phyloP scores from a whole-genome alignment of 2,113 vertebrate genomes.

The Barnardius zonarius region DNA sequence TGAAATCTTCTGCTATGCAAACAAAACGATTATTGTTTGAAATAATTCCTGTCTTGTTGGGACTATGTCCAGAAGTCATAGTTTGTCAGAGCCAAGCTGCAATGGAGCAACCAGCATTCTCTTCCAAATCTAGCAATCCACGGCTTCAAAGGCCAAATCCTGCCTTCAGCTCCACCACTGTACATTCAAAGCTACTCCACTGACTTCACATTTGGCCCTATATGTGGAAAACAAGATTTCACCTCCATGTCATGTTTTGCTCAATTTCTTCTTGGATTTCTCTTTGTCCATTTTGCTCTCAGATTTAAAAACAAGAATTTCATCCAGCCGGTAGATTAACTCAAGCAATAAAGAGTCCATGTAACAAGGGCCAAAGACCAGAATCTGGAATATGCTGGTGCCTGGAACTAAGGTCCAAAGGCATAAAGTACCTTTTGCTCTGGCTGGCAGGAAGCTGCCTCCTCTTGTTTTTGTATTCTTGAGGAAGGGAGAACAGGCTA shows the following conservation, averaged over 20 bases:
- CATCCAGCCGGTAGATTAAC: neutral
- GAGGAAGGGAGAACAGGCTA: neutral
- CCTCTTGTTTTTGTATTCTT: neutral
- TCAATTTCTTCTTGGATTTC: constrained; percentile 31
- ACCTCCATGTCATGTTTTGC: constrained; percentile 11
- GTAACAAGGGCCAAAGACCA: neutral
- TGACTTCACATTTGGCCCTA: constrained; percentile 60
- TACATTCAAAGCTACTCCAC: neutral
- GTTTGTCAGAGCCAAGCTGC: constrained; percentile 35
- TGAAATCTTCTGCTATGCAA: constrained; percentile 37
- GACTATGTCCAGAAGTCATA: constrained; percentile 1
- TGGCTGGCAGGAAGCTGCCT: neutral
- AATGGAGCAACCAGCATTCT: neutral
- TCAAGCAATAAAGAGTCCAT: neutral
- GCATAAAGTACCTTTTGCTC: neutral
- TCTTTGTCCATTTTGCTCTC: constrained; percentile 34
- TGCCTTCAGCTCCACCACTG: neutral
- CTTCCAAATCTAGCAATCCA: constrained; percentile 36
- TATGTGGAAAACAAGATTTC: constrained; percentile 59
- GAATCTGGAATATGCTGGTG: constrained; percentile 16
- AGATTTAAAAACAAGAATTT: constrained; percentile 11
- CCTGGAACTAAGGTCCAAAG: neutral
- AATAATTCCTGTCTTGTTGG: constrained; percentile 23
- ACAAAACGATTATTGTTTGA: constrained; percentile 19
- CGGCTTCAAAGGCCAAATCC: neutral